Evolutionary conservation across 2,797 vertebrate genomes (phyloP).

Genomic region (Tangara arthus): DNA sequence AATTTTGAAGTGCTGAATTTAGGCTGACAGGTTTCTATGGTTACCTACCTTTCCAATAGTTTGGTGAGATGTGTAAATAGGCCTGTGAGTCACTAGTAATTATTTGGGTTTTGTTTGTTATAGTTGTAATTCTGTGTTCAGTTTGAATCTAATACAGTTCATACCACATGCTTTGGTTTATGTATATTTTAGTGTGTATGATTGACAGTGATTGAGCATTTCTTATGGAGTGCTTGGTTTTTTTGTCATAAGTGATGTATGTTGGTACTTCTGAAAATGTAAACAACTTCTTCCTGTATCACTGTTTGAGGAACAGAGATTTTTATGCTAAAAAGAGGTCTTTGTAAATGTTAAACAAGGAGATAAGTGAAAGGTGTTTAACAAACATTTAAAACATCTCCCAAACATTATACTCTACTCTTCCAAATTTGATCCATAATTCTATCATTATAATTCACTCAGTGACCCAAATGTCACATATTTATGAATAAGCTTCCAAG

Average conservation of each 20-base stretch:
- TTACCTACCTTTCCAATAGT: conserved; percentile 69
- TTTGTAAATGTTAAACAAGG: conserved; percentile 61
- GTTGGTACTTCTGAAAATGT: conserved; percentile 81
- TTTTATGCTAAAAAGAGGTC: conserved; percentile 68
- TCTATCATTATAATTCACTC: conserved; percentile 24
- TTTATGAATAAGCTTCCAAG: conserved; percentile 46
- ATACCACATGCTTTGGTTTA: conserved; percentile 75
- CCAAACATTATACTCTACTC: background rate
- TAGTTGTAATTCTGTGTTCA: conserved; percentile 75
- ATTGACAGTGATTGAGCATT: conserved; percentile 88
- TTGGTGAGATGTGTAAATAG: conserved; percentile 73
- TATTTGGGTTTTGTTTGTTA: conserved; percentile 81
- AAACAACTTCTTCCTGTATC: conserved; percentile 85
- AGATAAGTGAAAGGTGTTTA: conserved; percentile 34
- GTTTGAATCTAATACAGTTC: conserved; percentile 74
- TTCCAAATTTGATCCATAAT: conserved; percentile 30
- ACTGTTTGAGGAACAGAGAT: conserved; percentile 74
- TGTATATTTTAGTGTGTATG: conserved; percentile 80
- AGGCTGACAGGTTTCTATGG: conserved; percentile 73
- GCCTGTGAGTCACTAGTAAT: conserved; percentile 77
- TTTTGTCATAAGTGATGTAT: conserved; percentile 86
- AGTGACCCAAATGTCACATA: conserved; percentile 30
- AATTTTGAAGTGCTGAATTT: conserved; percentile 71
- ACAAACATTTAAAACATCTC: conserved; percentile 11
- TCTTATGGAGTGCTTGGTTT: conserved; percentile 80